phyloP scores from a whole-genome alignment of 2,888 invertebrate species.

The Mythimna loreyi region DNA sequence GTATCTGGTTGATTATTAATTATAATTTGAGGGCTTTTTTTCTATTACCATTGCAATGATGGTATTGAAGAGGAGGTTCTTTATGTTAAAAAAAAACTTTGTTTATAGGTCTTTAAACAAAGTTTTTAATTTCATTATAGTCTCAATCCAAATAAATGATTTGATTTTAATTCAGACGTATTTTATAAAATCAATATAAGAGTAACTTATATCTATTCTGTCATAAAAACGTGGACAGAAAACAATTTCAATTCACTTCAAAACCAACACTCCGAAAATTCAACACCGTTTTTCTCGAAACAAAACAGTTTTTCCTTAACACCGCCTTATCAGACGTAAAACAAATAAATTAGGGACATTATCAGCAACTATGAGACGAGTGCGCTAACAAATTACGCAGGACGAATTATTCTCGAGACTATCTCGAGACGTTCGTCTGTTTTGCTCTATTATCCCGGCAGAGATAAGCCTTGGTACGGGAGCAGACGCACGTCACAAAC shows the following conservation, averaged over 20 bases:
- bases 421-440: slow-evolving; percentile 53
- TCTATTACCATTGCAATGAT: too few relatives aligned
- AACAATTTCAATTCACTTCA: background rate
- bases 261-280: background rate
- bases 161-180: too few relatives aligned
- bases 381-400: slow-evolving; percentile 57
- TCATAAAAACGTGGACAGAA: too few relatives aligned
- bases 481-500: slow-evolving; percentile 51
- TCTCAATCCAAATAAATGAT: too few relatives aligned
- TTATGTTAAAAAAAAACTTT: too few relatives aligned
- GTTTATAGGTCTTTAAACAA: too few relatives aligned
- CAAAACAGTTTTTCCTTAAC: slow-evolving; percentile 23
- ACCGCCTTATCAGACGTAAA: slow-evolving; percentile 24
- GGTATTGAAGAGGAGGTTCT: too few relatives aligned
- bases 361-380: slow-evolving; percentile 41
- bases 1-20: too few relatives aligned
- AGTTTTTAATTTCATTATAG: too few relatives aligned
- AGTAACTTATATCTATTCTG: too few relatives aligned
- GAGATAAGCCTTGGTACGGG: slow-evolving; percentile 56
- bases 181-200: too few relatives aligned
- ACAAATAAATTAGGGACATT: slow-evolving; percentile 40
- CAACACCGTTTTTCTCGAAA: slow-evolving; percentile 5
- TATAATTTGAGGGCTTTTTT: too few relatives aligned
- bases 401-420: slow-evolving; percentile 57
- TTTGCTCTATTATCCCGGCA: slow-evolving; percentile 50